Evolutionary conservation across 2,113 vertebrate species (phyloP).

Genomic region (Neopipo cinnamomea): DNA sequence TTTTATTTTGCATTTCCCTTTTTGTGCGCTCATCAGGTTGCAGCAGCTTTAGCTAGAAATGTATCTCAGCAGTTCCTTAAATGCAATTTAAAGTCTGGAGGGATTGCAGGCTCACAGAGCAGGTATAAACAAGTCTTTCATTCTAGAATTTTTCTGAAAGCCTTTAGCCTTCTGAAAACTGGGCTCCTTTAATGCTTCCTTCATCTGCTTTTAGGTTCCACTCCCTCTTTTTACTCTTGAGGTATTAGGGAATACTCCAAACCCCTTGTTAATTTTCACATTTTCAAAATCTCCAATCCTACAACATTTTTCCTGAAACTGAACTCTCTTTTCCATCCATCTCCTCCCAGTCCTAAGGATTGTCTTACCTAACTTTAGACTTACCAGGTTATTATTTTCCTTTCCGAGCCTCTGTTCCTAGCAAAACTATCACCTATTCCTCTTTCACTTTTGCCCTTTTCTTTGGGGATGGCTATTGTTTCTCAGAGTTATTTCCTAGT

Average conservation of each 20-base stretch:
- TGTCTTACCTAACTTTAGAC: not conserved
- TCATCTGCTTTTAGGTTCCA: not conserved
- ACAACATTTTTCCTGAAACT: not conserved
- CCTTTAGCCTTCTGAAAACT: not conserved
- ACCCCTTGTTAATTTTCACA: not conserved
- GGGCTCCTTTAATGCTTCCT: not conserved
- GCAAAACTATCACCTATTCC: not conserved
- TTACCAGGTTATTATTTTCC: not conserved
- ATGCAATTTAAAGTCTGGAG: not conserved
- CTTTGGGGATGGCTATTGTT: not conserved
- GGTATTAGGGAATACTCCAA: not conserved
- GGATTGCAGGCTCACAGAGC: not conserved
- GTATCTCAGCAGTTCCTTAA: not conserved
- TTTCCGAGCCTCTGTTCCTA: not conserved
- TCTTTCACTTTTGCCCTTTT: not conserved
- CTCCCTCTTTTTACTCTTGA: not conserved
- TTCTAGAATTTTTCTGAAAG: slow-evolving; percentile 10
- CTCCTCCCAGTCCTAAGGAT: not conserved
- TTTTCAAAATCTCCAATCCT: not conserved
- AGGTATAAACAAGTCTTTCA: slow-evolving; percentile 23
- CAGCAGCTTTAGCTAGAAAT: not conserved
- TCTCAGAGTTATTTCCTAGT: not conserved
- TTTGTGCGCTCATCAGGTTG: not conserved
- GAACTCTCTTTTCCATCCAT: not conserved
- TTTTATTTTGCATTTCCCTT: not conserved